phyloP scores from a whole-genome alignment of 2,888 invertebrate genomes.

The Corythucha ciliata region DNA sequence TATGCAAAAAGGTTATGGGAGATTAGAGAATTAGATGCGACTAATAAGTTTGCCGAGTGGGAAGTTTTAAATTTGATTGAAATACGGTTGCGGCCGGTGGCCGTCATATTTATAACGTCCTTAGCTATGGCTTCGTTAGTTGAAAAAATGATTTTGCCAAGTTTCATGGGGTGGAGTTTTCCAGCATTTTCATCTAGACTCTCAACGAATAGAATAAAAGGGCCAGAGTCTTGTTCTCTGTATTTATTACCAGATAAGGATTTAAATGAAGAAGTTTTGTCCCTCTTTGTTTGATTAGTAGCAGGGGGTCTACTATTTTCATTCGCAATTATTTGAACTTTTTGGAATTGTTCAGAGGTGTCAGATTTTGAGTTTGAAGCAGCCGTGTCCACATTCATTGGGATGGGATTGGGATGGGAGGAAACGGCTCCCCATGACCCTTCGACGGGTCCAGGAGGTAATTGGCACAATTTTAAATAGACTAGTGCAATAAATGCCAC shows the following conservation, averaged over 20 bases:
- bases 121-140: background rate
- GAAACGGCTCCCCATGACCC: no score
- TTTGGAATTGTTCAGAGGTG: no score
- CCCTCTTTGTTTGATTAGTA: no score
- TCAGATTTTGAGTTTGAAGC: no score
- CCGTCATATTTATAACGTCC: background rate
- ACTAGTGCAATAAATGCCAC: no score
- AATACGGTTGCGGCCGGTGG: background rate
- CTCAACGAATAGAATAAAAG: background rate
- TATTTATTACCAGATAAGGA: background rate
- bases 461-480: no score
- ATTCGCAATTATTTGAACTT: no score
- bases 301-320: no score
- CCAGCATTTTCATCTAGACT: background rate
- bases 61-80: background rate
- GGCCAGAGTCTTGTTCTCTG: background rate
- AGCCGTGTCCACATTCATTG: no score
- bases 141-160: background rate
- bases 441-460: no score
- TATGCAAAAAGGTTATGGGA: background rate
- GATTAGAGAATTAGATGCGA: background rate
- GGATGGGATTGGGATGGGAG: no score
- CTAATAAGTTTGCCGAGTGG: background rate
- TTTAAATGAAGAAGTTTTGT: no score
- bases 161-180: background rate